A percentile compares a stretch with the other conserved stretches of the same genome.
These are phyloP conservation scores for Trissoscelio sp. DNA, from an alignment of 2,888 invertebrate genomes.

Conservation along the genomic window DNA sequence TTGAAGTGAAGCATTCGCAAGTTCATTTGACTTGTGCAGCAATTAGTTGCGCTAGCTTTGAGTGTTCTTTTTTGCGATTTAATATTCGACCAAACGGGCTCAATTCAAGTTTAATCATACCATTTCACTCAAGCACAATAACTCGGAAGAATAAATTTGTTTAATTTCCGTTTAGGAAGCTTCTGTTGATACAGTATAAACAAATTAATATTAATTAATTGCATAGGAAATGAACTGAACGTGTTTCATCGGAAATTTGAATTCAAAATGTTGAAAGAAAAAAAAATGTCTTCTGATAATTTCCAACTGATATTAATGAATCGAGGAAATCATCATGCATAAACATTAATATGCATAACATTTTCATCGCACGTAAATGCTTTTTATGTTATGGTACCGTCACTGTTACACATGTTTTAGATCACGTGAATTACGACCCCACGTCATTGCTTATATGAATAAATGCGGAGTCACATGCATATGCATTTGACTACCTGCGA, in stretches of 20 bases:
- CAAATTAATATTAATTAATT: no score
- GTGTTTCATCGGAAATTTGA: no score
- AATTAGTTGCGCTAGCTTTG: constrained; percentile 10
- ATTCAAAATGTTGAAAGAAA: no score
- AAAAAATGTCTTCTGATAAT: no score
- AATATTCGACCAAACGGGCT: background rate
- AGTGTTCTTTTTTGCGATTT: background rate
- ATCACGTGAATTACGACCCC: background rate
- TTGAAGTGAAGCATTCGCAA: background rate
- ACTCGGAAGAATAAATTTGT: background rate
- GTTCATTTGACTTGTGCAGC: background rate
- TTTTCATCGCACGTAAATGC: background rate
- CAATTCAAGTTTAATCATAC: background rate
- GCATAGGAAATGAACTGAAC: no score
- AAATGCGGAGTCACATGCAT: background rate
- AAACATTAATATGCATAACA: constrained; percentile 3
- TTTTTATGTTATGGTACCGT: background rate
- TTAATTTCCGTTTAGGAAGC: no score
- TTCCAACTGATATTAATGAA: constrained; percentile 1
- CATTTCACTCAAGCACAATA: background rate
- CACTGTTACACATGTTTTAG: background rate
- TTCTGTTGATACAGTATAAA: no score
- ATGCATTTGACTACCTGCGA: background rate
- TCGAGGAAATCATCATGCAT: background rate
- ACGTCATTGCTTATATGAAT: constrained; percentile 7